Conservation (phyloP, 2,113 vertebrate species). For the Sapayoa aenigma region DNA sequence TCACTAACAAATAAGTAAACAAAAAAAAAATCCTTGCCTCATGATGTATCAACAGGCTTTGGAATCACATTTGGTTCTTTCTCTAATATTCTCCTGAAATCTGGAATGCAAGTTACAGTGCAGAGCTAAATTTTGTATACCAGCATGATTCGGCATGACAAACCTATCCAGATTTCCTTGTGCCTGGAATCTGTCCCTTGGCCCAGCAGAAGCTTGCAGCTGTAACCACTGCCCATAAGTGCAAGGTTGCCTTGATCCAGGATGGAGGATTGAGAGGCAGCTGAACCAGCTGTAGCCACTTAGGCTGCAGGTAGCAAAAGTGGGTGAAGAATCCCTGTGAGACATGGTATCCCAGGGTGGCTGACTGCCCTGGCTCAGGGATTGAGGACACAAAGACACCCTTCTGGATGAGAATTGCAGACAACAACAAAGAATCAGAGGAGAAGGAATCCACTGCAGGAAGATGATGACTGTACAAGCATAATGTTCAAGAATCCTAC, state of each 20-base stretch:
- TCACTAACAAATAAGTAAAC: not conserved
- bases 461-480: not conserved
- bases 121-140: not conserved
- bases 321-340: not conserved
- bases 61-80: not conserved
- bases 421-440: not conserved
- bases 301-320: not conserved
- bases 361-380: not conserved
- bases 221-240: not conserved
- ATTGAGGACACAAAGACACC: not conserved
- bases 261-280: not conserved
- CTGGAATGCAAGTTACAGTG: not conserved
- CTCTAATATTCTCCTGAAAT: not conserved
- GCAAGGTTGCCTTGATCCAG: not conserved
- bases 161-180: too few relatives aligned
- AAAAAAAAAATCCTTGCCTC: not conserved
- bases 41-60: not conserved
- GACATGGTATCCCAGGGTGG: not conserved
- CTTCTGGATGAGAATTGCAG: not conserved
- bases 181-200: not conserved
- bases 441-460: not conserved
- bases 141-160: rapidly evolving
- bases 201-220: rapidly evolving
- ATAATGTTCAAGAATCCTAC: not conserved
- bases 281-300: not conserved